Percentiles rank a stretch among this genome's conserved stretches.
Conservation (phyloP, 2,113 vertebrate genomes). For the Leptobrachium ailaonicum region DNA sequence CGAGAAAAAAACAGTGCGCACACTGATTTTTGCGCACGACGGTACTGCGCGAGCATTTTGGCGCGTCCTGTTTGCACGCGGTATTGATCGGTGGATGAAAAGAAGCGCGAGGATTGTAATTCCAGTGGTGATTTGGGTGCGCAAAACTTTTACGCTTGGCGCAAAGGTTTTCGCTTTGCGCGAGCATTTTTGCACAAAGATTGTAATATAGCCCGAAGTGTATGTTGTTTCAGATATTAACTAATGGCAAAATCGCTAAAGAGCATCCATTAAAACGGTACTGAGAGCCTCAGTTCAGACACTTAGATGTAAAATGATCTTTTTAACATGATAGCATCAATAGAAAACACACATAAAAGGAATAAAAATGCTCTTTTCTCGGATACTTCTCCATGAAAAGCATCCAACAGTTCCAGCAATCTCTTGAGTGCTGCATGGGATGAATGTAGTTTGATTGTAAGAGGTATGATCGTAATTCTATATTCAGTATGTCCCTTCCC, state of each 20-base stretch:
- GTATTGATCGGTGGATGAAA: too few relatives aligned
- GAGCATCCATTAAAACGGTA: constrained; percentile 36
- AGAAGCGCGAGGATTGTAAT: too few relatives aligned
- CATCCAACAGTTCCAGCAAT: constrained; percentile 37
- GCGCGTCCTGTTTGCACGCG: too few relatives aligned
- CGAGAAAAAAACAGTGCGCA: too few relatives aligned
- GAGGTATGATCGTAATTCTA: constrained; percentile 29
- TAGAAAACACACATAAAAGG: constrained; percentile 38
- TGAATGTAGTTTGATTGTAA: constrained; percentile 46
- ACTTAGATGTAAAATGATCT: constrained; percentile 35
- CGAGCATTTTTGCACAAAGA: too few relatives aligned
- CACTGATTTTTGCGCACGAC: too few relatives aligned
- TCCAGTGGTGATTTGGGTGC: too few relatives aligned
- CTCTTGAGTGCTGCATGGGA: constrained; percentile 27
- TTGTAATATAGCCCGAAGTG: too few relatives aligned
- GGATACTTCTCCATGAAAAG: constrained; percentile 33
- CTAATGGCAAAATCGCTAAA: constrained; percentile 29
- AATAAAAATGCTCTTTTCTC: constrained; percentile 20
- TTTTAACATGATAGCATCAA: constrained; percentile 37
- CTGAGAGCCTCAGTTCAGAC: constrained; percentile 21
- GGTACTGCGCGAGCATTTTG: too few relatives aligned
- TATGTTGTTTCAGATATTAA: constrained; percentile 26
- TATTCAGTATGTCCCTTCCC: constrained; percentile 31
- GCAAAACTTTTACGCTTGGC: too few relatives aligned
- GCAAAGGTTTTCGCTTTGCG: too few relatives aligned